These are phyloP conservation scores for Dione juno DNA, from an alignment of 2,888 invertebrate genomes.

Conservation along the genomic window DNA sequence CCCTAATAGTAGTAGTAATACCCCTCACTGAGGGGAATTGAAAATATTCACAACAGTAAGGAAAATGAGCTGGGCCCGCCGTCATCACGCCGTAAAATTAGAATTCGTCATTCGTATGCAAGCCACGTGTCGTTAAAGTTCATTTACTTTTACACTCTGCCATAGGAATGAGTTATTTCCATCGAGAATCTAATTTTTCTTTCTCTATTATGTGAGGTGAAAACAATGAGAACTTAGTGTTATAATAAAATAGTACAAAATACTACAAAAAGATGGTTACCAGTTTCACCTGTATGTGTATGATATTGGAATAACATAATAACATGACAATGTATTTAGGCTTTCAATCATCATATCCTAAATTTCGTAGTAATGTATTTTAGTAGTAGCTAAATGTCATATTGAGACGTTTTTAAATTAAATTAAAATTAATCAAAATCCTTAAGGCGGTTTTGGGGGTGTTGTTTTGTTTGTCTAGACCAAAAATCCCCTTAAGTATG, in stretches of 20 bases:
- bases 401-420: no score
- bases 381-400: no score
- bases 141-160: constrained; percentile 78
- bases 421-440: no score
- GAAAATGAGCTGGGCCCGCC: constrained; percentile 77
- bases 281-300: no score
- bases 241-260: neutral
- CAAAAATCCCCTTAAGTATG: neutral
- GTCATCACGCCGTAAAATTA: constrained; percentile 79
- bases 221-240: neutral
- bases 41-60: constrained; percentile 81
- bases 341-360: no score
- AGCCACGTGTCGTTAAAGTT: constrained; percentile 73
- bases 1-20: no score
- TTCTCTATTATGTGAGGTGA: neutral
- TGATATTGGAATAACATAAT: no score
- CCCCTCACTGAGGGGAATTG: constrained; percentile 79
- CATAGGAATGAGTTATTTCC: constrained; percentile 65
- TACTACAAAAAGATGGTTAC: no score
- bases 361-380: no score
- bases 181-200: constrained; percentile 47
- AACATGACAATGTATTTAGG: no score
- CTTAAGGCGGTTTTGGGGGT: no score
- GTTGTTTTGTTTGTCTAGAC: no score
- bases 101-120: constrained; percentile 66